Percentiles rank a stretch among this genome's conserved stretches.
These are phyloP conservation scores for Nemotelus nigrinus DNA, from an alignment of 2,888 invertebrate species.

Conservation along the genomic window DNA sequence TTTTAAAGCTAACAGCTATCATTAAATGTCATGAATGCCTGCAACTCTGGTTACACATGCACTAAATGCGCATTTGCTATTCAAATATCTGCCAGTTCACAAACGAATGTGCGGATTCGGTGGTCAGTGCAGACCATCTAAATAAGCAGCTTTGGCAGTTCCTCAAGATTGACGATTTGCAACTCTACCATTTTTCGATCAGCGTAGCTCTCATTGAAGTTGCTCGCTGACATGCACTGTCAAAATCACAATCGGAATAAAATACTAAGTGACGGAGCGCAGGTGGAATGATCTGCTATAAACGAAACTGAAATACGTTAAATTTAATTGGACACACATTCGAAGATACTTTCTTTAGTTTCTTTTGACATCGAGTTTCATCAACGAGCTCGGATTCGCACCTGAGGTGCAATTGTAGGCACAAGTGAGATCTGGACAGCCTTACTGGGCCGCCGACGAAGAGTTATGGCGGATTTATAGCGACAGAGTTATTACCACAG, in stretches of 20 bases:
- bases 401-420: slow-evolving; percentile 25
- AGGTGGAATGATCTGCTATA: slow-evolving; percentile 23
- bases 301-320: slow-evolving; percentile 1
- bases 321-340: neutral
- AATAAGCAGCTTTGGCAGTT: neutral
- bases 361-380: neutral
- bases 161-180: slow-evolving; percentile 11
- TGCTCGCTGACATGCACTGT: neutral
- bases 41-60: no score
- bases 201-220: slow-evolving; percentile 6
- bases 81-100: neutral
- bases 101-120: neutral
- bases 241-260: neutral
- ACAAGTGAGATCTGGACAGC: neutral
- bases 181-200: neutral
- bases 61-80: neutral
- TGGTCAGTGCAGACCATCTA: neutral
- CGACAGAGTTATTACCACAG: slow-evolving; percentile 19
- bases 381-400: neutral
- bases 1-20: no score
- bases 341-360: slow-evolving; percentile 1
- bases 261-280: neutral
- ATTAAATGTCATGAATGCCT: no score
- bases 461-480: slow-evolving; percentile 35
- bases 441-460: neutral